These are phyloP conservation scores for Erpobdella octoculata DNA, from an alignment of 2,888 invertebrate genomes.

Conservation along the genomic window DNA sequence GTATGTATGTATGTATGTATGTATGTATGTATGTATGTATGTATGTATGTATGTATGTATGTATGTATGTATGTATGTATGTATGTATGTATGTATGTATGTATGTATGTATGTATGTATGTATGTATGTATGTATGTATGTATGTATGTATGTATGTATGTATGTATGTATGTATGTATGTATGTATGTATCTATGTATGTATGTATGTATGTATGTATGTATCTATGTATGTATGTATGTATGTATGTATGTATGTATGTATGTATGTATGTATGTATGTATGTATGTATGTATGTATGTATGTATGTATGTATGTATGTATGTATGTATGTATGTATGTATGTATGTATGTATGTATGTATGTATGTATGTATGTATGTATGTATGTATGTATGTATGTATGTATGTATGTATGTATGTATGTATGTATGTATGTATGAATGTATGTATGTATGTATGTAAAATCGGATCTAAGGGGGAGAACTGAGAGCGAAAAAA, in stretches of 20 bases:
- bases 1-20: too few relatives aligned
- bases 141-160: conserved; percentile 33
- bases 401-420: conserved; percentile 13
- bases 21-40: too few relatives aligned
- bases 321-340: background rate
- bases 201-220: conserved; percentile 19
- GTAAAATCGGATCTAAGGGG: too few relatives aligned
- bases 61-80: conserved; percentile 25
- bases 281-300: background rate
- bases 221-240: conserved; percentile 14
- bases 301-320: conserved; percentile 7
- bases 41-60: conserved; percentile 27
- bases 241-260: background rate
- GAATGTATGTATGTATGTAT: too few relatives aligned
- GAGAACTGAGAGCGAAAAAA: too few relatives aligned
- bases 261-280: conserved; percentile 3
- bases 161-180: conserved; percentile 32
- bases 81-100: conserved; percentile 20
- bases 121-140: conserved; percentile 30
- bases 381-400: conserved; percentile 1
- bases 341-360: conserved; percentile 5
- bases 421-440: conserved; percentile 13
- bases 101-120: conserved; percentile 30
- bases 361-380: background rate
- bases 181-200: conserved; percentile 3